Percentiles rank a stretch among this genome's conserved stretches.
These are phyloP conservation scores for Oncorhynchus tshawytscha DNA, from an alignment of 2,113 vertebrate species.

Conservation along the genomic window DNA sequence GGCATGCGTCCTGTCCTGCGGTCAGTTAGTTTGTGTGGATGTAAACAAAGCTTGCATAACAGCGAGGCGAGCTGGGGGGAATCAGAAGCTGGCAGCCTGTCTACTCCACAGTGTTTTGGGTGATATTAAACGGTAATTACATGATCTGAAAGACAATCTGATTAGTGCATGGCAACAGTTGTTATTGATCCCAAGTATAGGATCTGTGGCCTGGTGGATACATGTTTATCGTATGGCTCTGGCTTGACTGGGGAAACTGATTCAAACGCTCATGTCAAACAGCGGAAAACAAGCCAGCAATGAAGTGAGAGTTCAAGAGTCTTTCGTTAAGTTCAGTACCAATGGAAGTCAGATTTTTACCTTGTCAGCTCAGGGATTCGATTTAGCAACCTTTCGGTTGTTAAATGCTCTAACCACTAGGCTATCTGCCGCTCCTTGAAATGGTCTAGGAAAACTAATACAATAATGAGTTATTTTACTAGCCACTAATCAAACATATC, in stretches of 20 bases:
- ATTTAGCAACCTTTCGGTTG: too few relatives aligned
- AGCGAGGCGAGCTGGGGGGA: constrained; percentile 10
- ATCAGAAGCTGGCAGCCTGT: constrained; percentile 15
- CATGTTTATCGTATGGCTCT: too few relatives aligned
- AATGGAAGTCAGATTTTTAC: neutral
- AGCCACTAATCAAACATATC: constrained; percentile 20
- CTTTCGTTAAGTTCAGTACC: neutral
- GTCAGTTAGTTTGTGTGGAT: constrained; percentile 34
- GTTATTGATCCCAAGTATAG: constrained; percentile 65
- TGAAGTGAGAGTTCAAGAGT: neutral
- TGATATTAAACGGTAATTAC: constrained; percentile 62
- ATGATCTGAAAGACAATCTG: constrained; percentile 61
- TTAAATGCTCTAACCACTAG: too few relatives aligned
- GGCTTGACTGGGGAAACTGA: too few relatives aligned
- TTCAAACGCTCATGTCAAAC: too few relatives aligned
- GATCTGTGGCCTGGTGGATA: too few relatives aligned
- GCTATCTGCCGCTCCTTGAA: neutral
- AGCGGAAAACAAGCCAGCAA: neutral
- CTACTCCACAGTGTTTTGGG: constrained; percentile 15
- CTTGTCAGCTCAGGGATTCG: too few relatives aligned
- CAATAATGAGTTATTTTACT: too few relatives aligned
- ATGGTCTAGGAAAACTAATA: constrained; percentile 46
- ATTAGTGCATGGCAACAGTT: constrained; percentile 56
- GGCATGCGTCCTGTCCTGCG: constrained; percentile 17
- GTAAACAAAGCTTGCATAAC: constrained; percentile 48